Evolutionary conservation across 2,888 invertebrate species (phyloP), one percentile per base, ranked within the genome.

Genomic region (Drosophila maculinotata): DNA sequence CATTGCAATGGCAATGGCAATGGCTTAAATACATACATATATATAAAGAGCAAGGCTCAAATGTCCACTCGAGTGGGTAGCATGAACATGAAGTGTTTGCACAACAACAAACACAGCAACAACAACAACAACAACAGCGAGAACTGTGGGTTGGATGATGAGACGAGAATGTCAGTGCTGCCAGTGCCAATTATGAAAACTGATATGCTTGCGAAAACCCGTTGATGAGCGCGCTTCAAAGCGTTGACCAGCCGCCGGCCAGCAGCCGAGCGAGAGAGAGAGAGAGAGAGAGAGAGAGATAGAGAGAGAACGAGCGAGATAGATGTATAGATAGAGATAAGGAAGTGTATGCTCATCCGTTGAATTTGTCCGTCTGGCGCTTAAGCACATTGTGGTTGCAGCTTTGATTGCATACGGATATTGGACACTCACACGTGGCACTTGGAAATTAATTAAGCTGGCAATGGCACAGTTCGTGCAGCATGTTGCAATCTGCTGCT

Each of bases 1-100:
- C 68, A 56, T 33, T 41, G 73, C 73, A 48, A 49, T 58, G 59
- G 58, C 59, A 41, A 49, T 49, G 67, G 52, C 69, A 36, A 48
- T 68, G 65, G 78, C 73, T 73, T 66, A 73, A 72, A 74, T 58
- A 63, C 33, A 56, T 30, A 42, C 49, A 66, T 47, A 62, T 42
- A 59, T 15, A 42, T 53, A 57, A 66, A 72, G 66, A 69, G 68
- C 62, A 76, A 77, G 80, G 77, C 81, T 82, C 81, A 82, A 86
- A 83, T 82, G 81, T 88, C 87, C 84, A 82, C 81, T 82, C 88
- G 81, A 82, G 81, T 82, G 81, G 81, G 88, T 45, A 79, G 77
- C 84, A 80, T 74, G 85, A 87, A 83, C 89, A 83, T 88, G 85
- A 88, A 88, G 89, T 83, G 83, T 83, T 88, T 89, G 83, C 85